Evolutionary conservation across 2,113 vertebrate genomes (phyloP).

Genomic region (Thermophis baileyi): DNA sequence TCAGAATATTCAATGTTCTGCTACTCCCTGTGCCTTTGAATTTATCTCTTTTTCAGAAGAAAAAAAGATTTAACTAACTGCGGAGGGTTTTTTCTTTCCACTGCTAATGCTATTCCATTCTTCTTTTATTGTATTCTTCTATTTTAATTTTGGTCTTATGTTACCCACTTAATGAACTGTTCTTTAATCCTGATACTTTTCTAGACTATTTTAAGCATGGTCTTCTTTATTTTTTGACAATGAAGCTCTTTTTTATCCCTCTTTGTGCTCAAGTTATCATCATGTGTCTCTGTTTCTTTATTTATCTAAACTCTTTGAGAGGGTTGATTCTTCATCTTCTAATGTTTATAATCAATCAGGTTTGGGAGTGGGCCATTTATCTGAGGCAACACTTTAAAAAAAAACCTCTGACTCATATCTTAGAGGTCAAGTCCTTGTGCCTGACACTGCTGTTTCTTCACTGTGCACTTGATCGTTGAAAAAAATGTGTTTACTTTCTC

Average conservation of each 20-base stretch:
- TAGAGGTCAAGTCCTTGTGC: not conserved
- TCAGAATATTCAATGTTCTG: not conserved
- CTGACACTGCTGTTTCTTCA: not conserved
- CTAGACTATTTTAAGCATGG: not conserved
- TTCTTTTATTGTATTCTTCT: not conserved
- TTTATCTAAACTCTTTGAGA: not conserved
- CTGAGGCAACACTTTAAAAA: not conserved
- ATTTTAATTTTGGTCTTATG: not conserved
- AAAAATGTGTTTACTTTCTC: not conserved
- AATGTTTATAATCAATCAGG: not conserved
- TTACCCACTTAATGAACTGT: not conserved
- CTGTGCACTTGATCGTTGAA: not conserved
- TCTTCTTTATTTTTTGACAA: not conserved
- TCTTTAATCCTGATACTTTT: not conserved
- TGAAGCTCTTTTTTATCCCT: not conserved
- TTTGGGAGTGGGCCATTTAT: not conserved
- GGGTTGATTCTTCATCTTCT: not conserved
- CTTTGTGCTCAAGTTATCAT: not conserved
- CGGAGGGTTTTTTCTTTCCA: not conserved
- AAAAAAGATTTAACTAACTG: not conserved
- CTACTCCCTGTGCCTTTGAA: not conserved
- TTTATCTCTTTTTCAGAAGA: not conserved
- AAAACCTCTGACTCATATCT: not conserved
- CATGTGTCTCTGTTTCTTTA: not conserved
- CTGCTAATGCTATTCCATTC: not conserved